A percentile compares a stretch with the other conserved stretches of the same genome.
These are phyloP conservation scores for Equus przewalskii DNA, from an alignment of 2,113 vertebrate species.

Conservation along the genomic window DNA sequence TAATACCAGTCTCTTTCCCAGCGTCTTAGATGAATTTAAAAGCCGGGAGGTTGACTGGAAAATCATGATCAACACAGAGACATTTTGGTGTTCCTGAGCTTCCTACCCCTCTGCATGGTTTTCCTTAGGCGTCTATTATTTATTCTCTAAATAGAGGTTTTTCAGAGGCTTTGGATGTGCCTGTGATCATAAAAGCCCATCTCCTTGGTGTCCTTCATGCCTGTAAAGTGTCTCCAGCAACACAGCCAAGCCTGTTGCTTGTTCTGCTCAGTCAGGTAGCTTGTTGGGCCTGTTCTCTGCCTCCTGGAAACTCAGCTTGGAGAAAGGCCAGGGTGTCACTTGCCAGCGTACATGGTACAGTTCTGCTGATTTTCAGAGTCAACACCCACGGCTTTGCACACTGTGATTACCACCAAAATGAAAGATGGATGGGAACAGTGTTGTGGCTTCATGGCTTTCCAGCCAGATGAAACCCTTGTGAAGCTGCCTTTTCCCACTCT, in stretches of 20 bases:
- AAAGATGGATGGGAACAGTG: background rate
- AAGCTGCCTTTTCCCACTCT: background rate
- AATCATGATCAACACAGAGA: background rate
- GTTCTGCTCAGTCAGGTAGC: background rate
- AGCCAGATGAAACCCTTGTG: background rate
- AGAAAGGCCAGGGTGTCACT: background rate
- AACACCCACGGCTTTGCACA: background rate
- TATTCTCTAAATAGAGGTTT: background rate
- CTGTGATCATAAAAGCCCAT: background rate
- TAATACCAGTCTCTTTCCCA: background rate
- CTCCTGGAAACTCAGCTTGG: background rate
- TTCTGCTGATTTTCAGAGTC: conserved; percentile 46
- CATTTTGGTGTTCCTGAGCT: background rate
- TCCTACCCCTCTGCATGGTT: background rate
- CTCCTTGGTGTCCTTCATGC: background rate
- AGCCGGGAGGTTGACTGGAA: background rate
- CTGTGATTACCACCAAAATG: conserved; percentile 45
- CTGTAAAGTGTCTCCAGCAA: background rate
- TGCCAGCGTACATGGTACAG: background rate
- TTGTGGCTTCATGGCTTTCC: background rate
- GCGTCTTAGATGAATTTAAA: background rate
- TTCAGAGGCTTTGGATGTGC: background rate
- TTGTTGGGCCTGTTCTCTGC: background rate
- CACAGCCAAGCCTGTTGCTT: background rate
- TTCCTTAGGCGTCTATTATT: background rate